These are phyloP conservation scores for Lagenorhynchus albirostris DNA, from an alignment of 2,113 vertebrate species.

Conservation along the genomic window DNA sequence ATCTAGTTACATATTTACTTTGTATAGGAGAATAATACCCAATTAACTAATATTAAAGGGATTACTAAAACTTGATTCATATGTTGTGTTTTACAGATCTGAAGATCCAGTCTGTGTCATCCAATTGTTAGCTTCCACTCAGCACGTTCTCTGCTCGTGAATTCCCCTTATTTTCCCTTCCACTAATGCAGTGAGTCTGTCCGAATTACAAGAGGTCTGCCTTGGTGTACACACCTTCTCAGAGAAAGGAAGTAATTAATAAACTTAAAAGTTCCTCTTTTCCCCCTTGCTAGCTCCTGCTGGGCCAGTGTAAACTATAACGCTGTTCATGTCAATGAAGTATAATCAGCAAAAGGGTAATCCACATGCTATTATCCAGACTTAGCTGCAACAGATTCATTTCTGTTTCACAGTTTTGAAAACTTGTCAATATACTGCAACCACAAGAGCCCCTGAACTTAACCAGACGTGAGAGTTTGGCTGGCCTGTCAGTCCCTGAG, in stretches of 20 bases:
- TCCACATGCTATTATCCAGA: not conserved
- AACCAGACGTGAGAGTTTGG: conserved; percentile 34
- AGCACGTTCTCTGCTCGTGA: rapidly evolving
- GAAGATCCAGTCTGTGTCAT: not conserved
- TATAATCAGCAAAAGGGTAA: not conserved
- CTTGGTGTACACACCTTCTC: not conserved
- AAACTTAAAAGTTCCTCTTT: not conserved
- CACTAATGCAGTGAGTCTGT: too few relatives aligned
- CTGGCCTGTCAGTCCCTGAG: not conserved
- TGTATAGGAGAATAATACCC: not conserved
- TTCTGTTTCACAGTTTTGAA: conserved; percentile 52
- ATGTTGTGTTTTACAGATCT: not conserved
- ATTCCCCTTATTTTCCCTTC: not conserved
- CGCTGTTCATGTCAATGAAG: conserved; percentile 40
- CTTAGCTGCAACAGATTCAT: not conserved
- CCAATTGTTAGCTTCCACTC: rapidly evolving
- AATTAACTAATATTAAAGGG: not conserved
- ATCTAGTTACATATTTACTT: not conserved
- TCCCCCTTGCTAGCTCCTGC: not conserved
- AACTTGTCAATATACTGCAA: conserved; percentile 49
- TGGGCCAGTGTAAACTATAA: not conserved
- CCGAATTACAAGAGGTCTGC: not conserved
- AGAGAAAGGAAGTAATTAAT: conserved; percentile 37
- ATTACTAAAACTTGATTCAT: not conserved
- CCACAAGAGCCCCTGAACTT: conserved; percentile 10